phyloP scores from a whole-genome alignment of 2,888 invertebrate species.

The Tiliacea citrago region DNA sequence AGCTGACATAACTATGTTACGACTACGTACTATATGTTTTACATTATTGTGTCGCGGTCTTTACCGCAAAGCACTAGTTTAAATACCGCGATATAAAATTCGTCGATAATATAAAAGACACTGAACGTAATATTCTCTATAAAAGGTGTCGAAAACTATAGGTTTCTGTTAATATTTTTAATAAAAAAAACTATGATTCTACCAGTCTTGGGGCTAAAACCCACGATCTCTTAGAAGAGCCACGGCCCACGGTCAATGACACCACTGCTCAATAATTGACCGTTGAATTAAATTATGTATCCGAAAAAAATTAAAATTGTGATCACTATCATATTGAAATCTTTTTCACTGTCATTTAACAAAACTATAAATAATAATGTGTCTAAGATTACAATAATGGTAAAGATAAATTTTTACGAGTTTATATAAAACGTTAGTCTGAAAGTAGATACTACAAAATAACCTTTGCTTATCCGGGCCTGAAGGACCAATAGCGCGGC shows the following conservation, averaged over 20 bases:
- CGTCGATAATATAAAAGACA: background rate
- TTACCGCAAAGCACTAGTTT: too few species aligned
- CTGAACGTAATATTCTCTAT: background rate
- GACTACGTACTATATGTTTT: background rate
- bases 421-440: constrained; percentile 27
- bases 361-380: constrained; percentile 42
- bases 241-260: constrained; percentile 4
- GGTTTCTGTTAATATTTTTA: too few species aligned
- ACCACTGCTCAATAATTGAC: background rate
- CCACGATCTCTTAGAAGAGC: background rate
- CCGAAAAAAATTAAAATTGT: constrained; percentile 5
- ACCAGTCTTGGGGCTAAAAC: background rate
- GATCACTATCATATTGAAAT: background rate
- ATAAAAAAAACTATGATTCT: background rate
- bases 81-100: background rate
- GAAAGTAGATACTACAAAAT: constrained; percentile 20
- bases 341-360: constrained; percentile 7
- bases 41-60: too few species aligned
- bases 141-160: background rate
- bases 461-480: constrained; percentile 38
- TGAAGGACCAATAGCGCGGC: constrained; percentile 49
- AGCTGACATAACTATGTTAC: background rate
- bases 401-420: constrained; percentile 36
- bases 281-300: constrained; percentile 25
- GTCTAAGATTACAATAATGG: constrained; percentile 36